Base-by-base conservation (phyloP, 2,888 invertebrate genomes). In the Keiferia lycopersicella region DNA sequence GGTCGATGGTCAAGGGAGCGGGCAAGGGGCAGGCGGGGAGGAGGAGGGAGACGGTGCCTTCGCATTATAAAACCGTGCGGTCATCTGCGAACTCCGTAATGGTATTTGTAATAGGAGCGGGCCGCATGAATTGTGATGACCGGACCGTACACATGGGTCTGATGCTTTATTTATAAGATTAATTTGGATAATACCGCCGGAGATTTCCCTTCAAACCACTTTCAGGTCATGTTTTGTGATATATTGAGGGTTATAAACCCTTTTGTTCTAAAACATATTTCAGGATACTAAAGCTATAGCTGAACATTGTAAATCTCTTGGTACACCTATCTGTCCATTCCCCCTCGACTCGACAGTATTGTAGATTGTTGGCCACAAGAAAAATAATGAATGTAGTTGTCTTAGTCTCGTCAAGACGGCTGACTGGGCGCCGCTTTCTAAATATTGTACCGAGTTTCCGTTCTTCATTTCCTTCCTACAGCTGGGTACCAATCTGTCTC, bases 1-100 rank as follows among this genome's bases (percentile, higher is more conserved):
- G 92, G 91, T 92, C 92, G 91, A 92, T 92, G 92, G 92, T 91
- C 92, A 92, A 92, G 92, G 92, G 92, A 88, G 88, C 82, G 77
- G 82, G 81, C 71, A 77, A 78, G 79, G 79, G 79, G 73, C 68
- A 72, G 68, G 74, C 76, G 77, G 78, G 74, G 80, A 77, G 77
- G 75, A 71, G 73, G 74, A 75, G 76, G 80, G 81, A 81, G 81
- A 80, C 82, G 86, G 76, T 86, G 87, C 88, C 91, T 88, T 90
- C 88, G 84, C 82, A 92, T 92, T 92, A 92, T 92, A 92, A 92
- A 92, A 92, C 88, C 88, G 90, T 87, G 91, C 87, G 92, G 92
- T 92, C 92, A 92, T 92, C 92, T 92, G 90, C 90, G 88, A 86
- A 84, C 83, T 83, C 84, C 80, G 86, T 89, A 88, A 90, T 90